phyloP scores from a whole-genome alignment of 2,797 vertebrate species.

The Rhynchotus rufescens region DNA sequence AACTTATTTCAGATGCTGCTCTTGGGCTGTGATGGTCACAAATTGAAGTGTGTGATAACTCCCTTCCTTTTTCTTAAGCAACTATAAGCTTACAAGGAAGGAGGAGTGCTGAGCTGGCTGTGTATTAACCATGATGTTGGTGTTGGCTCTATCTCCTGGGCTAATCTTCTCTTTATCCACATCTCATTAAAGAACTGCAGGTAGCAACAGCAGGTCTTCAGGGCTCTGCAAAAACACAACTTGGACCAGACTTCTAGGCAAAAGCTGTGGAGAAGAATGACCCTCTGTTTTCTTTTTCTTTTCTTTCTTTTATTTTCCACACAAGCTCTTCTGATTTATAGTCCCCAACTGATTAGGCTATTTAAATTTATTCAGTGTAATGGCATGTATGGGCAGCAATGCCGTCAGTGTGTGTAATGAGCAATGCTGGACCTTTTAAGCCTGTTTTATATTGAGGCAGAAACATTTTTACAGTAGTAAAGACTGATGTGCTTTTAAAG shows the following conservation, averaged over 20 bases:
- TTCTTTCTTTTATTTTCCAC: background rate
- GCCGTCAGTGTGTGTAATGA: background rate
- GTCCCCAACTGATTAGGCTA: background rate
- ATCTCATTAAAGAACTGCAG: background rate
- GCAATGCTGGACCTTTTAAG: background rate
- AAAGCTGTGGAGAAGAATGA: background rate
- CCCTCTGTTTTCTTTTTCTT: background rate
- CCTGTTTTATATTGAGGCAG: background rate
- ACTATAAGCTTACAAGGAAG: background rate
- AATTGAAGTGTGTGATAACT: background rate
- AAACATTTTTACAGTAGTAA: background rate
- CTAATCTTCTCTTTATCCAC: accelerated
- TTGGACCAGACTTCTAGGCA: background rate
- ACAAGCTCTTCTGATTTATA: background rate
- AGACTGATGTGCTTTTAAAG: background rate
- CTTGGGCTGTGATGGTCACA: background rate
- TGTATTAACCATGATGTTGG: accelerated
- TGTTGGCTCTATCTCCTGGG: background rate
- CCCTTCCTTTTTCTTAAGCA: background rate
- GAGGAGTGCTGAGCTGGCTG: background rate
- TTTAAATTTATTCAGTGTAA: background rate
- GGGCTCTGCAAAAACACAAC: background rate
- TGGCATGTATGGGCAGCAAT: background rate
- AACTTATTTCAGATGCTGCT: background rate
- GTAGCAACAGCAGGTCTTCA: background rate